A percentile compares a stretch with the other conserved stretches of the same genome.
Evolutionary conservation across 2,888 invertebrate species (phyloP).

Genomic region (Pseudococcus jackbeardsleyi): DNA sequence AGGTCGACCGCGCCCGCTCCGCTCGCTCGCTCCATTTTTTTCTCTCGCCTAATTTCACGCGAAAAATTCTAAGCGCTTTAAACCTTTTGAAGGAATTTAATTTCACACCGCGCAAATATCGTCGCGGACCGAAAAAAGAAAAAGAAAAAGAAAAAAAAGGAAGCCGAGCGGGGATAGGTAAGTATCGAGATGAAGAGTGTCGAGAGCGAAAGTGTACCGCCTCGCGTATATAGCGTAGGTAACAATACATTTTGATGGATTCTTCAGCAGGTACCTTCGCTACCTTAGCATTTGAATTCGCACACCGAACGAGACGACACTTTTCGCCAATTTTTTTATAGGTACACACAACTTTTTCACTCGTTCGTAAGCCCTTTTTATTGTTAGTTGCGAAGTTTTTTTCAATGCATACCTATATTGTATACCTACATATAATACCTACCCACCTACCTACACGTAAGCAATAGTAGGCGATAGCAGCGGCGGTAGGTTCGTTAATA

Average conservation of each 20-base stretch:
- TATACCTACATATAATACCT: too few relatives aligned
- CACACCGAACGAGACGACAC: conserved; percentile 21
- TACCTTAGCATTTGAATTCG: conserved; percentile 11
- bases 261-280: not conserved
- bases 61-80: not conserved
- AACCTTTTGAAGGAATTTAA: not conserved
- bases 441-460: too few relatives aligned
- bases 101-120: not conserved
- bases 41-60: not conserved
- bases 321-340: conserved; percentile 9
- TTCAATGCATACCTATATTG: not conserved
- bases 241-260: conserved; percentile 41
- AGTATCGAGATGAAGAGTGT: not conserved
- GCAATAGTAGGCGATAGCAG: too few relatives aligned
- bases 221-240: not conserved
- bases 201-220: not conserved
- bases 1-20: not conserved
- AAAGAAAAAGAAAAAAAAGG: not conserved
- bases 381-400: not conserved
- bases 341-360: not conserved
- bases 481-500: too few relatives aligned
- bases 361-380: not conserved
- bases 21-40: not conserved
- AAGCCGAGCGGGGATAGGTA: not conserved
- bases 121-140: not conserved